Evolutionary conservation across 2,888 invertebrate genomes (phyloP).

Genomic region (Eutolmus rufibarbis): DNA sequence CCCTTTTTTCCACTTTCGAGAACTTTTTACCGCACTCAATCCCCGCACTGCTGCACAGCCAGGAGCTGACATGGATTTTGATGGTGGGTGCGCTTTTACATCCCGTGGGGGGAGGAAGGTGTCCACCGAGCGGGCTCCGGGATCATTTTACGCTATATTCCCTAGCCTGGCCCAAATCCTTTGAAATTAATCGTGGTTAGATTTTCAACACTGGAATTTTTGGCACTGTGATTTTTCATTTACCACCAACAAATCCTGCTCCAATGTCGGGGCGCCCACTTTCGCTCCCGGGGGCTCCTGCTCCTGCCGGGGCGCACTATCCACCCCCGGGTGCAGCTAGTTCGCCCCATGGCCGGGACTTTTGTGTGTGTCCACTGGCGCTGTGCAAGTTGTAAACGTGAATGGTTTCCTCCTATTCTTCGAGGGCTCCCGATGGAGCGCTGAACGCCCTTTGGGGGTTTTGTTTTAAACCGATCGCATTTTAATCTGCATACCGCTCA

Average conservation of each 20-base stretch:
- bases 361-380: background rate
- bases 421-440: constrained; percentile 31
- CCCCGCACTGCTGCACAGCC: constrained; percentile 5
- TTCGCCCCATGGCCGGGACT: background rate
- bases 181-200: constrained; percentile 50
- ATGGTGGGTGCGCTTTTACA: constrained; percentile 11
- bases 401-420: constrained; percentile 24
- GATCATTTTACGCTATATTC: constrained; percentile 33
- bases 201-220: constrained; percentile 49
- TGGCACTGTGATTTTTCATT: constrained; percentile 49
- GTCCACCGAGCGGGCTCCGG: background rate
- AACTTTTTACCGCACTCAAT: constrained; percentile 8
- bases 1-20: constrained; percentile 40
- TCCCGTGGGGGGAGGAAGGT: background rate
- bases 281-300: background rate
- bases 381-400: constrained; percentile 27
- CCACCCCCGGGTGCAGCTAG: background rate
- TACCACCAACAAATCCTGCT: constrained; percentile 41
- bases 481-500: constrained; percentile 45
- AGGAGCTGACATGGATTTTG: constrained; percentile 12
- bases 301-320: background rate
- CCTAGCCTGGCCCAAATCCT: constrained; percentile 42
- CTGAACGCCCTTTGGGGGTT: constrained; percentile 44
- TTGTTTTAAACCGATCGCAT: constrained; percentile 47
- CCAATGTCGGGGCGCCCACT: background rate